Evolutionary conservation across 2,797 vertebrate species (phyloP).

Genomic region (Alca torda): DNA sequence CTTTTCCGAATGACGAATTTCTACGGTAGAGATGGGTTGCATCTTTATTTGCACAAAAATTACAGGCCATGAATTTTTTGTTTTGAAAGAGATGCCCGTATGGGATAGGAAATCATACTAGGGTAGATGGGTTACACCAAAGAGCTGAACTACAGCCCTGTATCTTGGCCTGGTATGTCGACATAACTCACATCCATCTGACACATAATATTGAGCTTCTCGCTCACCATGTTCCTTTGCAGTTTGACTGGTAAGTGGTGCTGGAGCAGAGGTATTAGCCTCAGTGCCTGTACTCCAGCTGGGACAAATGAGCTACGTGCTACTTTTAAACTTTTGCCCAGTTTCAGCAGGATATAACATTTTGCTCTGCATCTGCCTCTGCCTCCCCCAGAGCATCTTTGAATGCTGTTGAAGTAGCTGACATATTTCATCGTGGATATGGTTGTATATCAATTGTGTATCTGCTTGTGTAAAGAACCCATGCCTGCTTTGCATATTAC

Average conservation of each 20-base stretch:
- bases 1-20: slow-evolving; percentile 79
- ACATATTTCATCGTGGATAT: not conserved
- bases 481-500: not conserved
- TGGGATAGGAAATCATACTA: not conserved
- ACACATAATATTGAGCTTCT: not conserved
- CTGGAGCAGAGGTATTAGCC: not conserved
- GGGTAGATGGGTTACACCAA: not conserved
- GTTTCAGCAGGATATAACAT: not conserved
- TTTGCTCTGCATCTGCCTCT: not conserved
- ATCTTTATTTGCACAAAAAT: not conserved
- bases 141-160: not conserved
- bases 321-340: not conserved
- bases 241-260: not conserved
- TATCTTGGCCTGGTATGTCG: not conserved
- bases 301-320: accelerated
- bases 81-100: accelerated
- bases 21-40: slow-evolving; percentile 50
- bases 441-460: not conserved
- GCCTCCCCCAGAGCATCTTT: not conserved
- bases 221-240: not conserved
- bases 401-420: not conserved
- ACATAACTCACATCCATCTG: not conserved
- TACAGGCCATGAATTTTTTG: not conserved
- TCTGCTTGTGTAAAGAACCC: not conserved
- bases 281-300: not conserved